A percentile compares a stretch with the other conserved stretches of the same genome.
Evolutionary conservation across 2,797 vertebrate species (phyloP).

Genomic region (Platyrinchus mystaceus): DNA sequence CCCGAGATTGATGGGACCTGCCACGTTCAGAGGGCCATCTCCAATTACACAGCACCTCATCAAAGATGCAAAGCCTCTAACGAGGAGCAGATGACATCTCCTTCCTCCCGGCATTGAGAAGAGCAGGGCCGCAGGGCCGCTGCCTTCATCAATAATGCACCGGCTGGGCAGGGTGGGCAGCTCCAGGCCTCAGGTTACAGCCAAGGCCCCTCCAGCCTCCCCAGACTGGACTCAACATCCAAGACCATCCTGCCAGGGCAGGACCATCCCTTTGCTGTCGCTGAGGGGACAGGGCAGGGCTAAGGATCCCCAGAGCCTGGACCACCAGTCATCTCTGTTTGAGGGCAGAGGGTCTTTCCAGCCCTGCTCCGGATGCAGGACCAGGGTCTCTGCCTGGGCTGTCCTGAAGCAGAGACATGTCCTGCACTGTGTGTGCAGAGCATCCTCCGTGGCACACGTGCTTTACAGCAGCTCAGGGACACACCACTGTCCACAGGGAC

Average conservation of each 20-base stretch:
- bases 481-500: too few relatives aligned
- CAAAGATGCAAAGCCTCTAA: constrained; percentile 76
- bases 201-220: background rate
- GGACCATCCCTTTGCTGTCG: background rate
- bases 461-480: background rate
- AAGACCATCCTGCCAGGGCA: fast-evolving
- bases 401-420: background rate
- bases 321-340: fast-evolving
- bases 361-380: fast-evolving
- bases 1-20: constrained; percentile 59
- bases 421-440: background rate
- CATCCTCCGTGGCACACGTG: fast-evolving
- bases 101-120: background rate
- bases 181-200: constrained; percentile 37
- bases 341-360: background rate
- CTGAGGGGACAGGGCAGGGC: background rate
- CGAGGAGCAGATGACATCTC: constrained; percentile 72
- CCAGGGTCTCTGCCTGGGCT: background rate
- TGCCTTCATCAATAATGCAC: constrained; percentile 68
- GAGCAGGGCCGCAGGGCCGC: background rate
- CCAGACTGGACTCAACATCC: fast-evolving
- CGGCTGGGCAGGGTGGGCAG: background rate
- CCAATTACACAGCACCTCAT: constrained; percentile 64
- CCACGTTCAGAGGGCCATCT: constrained; percentile 26
- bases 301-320: background rate